Conservation (phyloP, 2,113 vertebrate species). For the Micromys minutus region DNA sequence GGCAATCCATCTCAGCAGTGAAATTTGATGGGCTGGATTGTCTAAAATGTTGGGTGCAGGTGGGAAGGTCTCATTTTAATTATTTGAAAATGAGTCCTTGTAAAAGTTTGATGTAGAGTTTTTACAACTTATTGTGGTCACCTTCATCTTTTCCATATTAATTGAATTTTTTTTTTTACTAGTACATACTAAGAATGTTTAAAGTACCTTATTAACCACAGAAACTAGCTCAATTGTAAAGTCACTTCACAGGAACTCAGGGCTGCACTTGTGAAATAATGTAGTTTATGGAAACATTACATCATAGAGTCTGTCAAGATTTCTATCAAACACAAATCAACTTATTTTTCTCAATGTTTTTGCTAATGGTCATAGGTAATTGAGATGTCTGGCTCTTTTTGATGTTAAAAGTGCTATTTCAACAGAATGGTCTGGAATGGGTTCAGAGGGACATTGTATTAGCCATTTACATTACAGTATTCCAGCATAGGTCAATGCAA, state of each 20-base stretch:
- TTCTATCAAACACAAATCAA: constrained; percentile 73
- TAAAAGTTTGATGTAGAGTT: constrained; percentile 66
- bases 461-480: neutral
- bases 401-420: constrained; percentile 51
- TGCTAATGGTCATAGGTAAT: constrained; percentile 60
- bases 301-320: constrained; percentile 68
- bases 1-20: constrained; percentile 31
- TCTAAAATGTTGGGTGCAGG: constrained; percentile 35
- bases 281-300: constrained; percentile 74
- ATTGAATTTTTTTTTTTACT: constrained; percentile 60
- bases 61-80: constrained; percentile 23
- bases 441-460: constrained; percentile 37
- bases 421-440: constrained; percentile 48
- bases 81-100: constrained; percentile 56
- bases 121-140: constrained; percentile 68
- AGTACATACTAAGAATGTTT: constrained; percentile 60
- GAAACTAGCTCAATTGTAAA: constrained; percentile 64
- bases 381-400: constrained; percentile 29
- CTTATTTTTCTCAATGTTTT: constrained; percentile 19
- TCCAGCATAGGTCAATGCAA: constrained; percentile 20
- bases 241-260: constrained; percentile 62
- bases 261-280: constrained; percentile 51
- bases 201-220: constrained; percentile 55
- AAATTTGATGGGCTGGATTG: constrained; percentile 26
- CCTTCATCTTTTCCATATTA: constrained; percentile 62